These are phyloP conservation scores for Pachyrhynchus sulphureomaculatus DNA, from an alignment of 1,140 invertebrate species.

Conservation along the genomic window DNA sequence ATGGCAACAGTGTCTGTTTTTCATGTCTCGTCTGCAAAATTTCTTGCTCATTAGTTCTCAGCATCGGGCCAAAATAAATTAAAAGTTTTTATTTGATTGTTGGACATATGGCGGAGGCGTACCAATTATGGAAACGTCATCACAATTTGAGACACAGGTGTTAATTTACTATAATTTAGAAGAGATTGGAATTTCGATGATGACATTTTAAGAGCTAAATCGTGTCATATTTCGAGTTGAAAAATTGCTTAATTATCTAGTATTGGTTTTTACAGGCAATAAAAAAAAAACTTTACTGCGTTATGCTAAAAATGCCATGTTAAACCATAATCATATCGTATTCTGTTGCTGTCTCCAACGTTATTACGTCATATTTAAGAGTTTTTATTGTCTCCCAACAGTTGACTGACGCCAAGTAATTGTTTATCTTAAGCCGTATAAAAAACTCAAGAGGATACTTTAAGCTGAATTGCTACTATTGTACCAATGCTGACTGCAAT, in stretches of 20 bases:
- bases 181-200: background rate
- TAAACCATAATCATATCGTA: too few relatives aligned
- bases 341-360: too few relatives aligned
- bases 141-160: background rate
- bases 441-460: too few relatives aligned
- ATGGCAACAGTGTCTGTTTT: background rate
- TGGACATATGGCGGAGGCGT: slow-evolving; percentile 3
- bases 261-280: too few relatives aligned
- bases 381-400: too few relatives aligned
- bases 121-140: slow-evolving; percentile 2
- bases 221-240: background rate
- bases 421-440: too few relatives aligned
- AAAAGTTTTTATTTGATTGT: slow-evolving; percentile 5
- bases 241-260: background rate
- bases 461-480: too few relatives aligned
- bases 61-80: slow-evolving; percentile 6
- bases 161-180: slow-evolving; percentile 6
- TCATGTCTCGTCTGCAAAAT: background rate
- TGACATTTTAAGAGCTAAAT: background rate
- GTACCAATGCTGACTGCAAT: too few relatives aligned
- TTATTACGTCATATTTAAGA: too few relatives aligned
- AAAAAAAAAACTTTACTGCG: too few relatives aligned
- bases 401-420: too few relatives aligned
- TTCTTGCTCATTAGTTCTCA: slow-evolving; percentile 3
- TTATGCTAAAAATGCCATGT: too few relatives aligned